Evolutionary conservation across 2,113 vertebrate genomes (phyloP).

Genomic region (Pantherophis guttatus): DNA sequence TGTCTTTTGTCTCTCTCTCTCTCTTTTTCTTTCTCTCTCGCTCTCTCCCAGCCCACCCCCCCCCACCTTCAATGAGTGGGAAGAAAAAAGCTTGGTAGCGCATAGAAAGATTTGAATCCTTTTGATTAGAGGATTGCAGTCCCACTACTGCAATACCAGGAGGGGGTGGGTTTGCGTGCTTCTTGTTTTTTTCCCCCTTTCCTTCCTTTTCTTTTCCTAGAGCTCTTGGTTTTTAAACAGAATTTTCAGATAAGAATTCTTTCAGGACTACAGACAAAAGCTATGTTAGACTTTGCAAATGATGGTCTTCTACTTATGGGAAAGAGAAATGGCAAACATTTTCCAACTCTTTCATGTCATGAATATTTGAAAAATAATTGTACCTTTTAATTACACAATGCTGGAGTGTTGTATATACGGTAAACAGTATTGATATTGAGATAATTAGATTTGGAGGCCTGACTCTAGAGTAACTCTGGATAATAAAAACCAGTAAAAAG

Average conservation of each 20-base stretch:
- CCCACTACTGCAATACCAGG: slow-evolving; percentile 58
- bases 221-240: slow-evolving; percentile 25
- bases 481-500: background rate
- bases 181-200: slow-evolving; percentile 10
- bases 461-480: background rate
- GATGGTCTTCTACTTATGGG: background rate
- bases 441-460: background rate
- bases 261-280: slow-evolving; percentile 25
- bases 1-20: slow-evolving; percentile 39
- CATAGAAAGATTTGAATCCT: slow-evolving; percentile 63
- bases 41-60: slow-evolving; percentile 29
- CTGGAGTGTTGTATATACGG: background rate
- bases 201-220: slow-evolving; percentile 25
- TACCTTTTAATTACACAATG: background rate
- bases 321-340: slow-evolving; percentile 32
- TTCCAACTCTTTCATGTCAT: slow-evolving; percentile 27
- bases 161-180: background rate
- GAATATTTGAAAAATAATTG: slow-evolving; percentile 15
- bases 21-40: slow-evolving; percentile 55
- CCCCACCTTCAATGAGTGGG: slow-evolving; percentile 55
- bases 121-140: slow-evolving; percentile 69
- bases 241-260: slow-evolving; percentile 41
- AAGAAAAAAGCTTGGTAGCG: slow-evolving; percentile 64
- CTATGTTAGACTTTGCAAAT: slow-evolving; percentile 41
- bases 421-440: background rate